Base-by-base conservation (phyloP, 2,888 invertebrate species). In the Anthoptus insignis region DNA sequence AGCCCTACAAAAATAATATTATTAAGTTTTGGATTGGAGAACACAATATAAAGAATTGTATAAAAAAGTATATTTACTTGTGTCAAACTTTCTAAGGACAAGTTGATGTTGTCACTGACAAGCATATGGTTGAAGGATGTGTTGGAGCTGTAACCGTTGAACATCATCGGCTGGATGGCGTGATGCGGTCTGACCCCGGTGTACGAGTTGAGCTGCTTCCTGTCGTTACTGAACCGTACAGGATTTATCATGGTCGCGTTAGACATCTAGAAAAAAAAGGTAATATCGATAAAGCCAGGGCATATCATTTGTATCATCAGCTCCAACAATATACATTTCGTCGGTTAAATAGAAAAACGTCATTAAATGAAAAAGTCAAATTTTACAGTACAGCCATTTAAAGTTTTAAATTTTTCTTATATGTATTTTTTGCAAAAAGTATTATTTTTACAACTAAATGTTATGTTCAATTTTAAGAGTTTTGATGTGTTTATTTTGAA, bases 21-120 rank as follows among this genome's bases (percentile, higher is more conserved):
- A 47, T 21, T 22, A 22, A 13, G 13, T 6, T 3, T 45, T 45
- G n/a, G n/a, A n/a, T n/a, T n/a, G n/a, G n/a, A n/a, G n/a, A n/a
- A n/a, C n/a, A n/a, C n/a, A n/a, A n/a, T n/a, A n/a, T n/a, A n/a
- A n/a, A n/a, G n/a, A n/a, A n/a, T n/a, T n/a, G n/a, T n/a, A n/a
- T n/a, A n/a, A n/a, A n/a, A n/a, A n/a, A n/a, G n/a, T n/a, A n/a
- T 13, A 27, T 42, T 77, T 81, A 91, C 93, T 89, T 93, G 93
- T 42, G 93, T 93, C 68, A 93, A 81, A 75, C 79, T 93, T 67
- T 93, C 93, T 70, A 93, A 65, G 21, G 93, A 93, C 49, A 93
- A 81, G 78, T 93, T 93, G 7, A 93, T 87, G 70, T 89, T 91
- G 69, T 93, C 93, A 76, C 80, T 81, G 24, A 72, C 70, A 56